These are phyloP conservation scores for Nothoprocta perdicaria DNA, from an alignment of 2,113 vertebrate genomes.

Conservation along the genomic window DNA sequence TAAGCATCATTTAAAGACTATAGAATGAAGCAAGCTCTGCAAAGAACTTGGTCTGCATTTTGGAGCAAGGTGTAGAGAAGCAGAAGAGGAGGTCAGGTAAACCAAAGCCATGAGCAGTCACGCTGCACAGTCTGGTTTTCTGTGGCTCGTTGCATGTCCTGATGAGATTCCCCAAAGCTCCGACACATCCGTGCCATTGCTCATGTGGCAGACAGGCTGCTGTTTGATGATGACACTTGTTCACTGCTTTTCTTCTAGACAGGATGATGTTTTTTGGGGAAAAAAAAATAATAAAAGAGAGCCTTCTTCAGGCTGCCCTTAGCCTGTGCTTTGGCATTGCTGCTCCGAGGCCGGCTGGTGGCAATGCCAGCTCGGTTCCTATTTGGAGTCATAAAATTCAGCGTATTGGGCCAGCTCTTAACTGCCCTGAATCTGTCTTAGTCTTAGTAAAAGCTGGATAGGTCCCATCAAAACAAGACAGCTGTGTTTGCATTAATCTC, in stretches of 20 bases:
- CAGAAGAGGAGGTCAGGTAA: not conserved
- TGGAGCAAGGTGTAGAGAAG: not conserved
- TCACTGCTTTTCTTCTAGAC: not conserved
- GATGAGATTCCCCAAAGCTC: not conserved
- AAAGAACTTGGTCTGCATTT: not conserved
- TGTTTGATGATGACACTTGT: not conserved
- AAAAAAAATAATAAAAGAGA: not conserved
- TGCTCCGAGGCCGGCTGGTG: not conserved
- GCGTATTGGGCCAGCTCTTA: constrained; percentile 62
- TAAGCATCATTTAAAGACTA: not conserved
- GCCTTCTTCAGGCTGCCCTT: constrained; percentile 13
- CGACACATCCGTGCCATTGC: not conserved
- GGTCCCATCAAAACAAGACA: constrained; percentile 54
- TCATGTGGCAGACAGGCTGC: not conserved
- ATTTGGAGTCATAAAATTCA: constrained; percentile 68
- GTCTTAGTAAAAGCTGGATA: constrained; percentile 52
- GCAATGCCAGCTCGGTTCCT: constrained; percentile 20
- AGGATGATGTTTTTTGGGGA: not conserved
- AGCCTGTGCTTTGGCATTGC: not conserved
- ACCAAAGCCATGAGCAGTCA: not conserved
- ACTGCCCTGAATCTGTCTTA: constrained; percentile 59
- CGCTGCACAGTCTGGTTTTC: not conserved
- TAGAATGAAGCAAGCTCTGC: not conserved
- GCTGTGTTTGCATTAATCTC: constrained; percentile 65
- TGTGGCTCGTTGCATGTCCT: constrained; percentile 5